A percentile compares a stretch with the other conserved stretches of the same genome.
Evolutionary conservation across 1,140 invertebrate species (phyloP).

Genomic region (Ptiloglossa arizonensis): DNA sequence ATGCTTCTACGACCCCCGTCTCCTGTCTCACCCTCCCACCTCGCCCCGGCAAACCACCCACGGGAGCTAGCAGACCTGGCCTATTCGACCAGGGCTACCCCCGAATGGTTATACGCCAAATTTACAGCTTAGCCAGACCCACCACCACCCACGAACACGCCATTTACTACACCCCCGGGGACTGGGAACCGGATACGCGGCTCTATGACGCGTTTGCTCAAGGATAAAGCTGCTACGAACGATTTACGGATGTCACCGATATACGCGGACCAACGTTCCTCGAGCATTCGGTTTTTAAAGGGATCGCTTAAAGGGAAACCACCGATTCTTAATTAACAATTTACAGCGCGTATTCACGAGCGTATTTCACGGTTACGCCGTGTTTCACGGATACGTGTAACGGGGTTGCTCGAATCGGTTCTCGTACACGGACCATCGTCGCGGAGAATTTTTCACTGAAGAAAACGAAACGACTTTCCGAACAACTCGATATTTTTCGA

Average conservation of each 20-base stretch:
- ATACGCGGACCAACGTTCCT: neutral
- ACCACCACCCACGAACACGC: conserved; percentile 48
- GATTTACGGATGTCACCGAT: conserved; percentile 30
- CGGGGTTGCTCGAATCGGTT: no score
- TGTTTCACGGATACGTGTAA: no score
- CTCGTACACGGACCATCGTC: no score
- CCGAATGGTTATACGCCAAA: conserved; percentile 78
- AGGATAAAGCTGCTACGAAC: conserved; percentile 47
- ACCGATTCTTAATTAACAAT: no score
- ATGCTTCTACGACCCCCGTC: conserved; percentile 75
- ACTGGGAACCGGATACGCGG: conserved; percentile 41
- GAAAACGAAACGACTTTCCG: no score
- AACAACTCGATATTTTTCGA: no score
- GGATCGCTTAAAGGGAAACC: no score
- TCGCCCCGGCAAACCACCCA: conserved; percentile 8
- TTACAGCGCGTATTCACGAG: no score
- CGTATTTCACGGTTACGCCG: no score
- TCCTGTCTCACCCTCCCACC: conserved; percentile 54
- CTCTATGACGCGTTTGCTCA: conserved; percentile 42
- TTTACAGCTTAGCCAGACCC: conserved; percentile 76
- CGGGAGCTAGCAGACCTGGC: conserved; percentile 55
- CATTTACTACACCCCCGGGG: conserved; percentile 51
- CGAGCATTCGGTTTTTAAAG: neutral
- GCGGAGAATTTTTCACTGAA: no score
- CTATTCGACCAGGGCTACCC: conserved; percentile 60